Conservation (phyloP, 2,113 vertebrate species). For the Austrofundulus limnaeus region DNA sequence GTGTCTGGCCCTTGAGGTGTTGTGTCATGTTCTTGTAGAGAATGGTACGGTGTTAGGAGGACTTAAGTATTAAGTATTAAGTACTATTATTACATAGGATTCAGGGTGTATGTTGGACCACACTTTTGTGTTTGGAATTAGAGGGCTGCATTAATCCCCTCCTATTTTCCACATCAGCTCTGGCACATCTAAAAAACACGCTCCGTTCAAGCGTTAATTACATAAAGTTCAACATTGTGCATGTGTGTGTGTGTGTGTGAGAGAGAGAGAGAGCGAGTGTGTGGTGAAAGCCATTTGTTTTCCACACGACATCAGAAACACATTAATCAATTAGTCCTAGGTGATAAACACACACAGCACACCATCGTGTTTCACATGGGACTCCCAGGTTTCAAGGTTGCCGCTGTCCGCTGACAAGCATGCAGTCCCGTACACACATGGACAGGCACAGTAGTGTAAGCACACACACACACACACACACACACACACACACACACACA, state of each 20-base stretch:
- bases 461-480: conserved; percentile 40
- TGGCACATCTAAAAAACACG: conserved; percentile 68
- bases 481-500: conserved; percentile 20
- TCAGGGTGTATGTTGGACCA: conserved; percentile 62
- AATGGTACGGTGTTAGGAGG: conserved; percentile 64
- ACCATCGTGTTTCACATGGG: conserved; percentile 58
- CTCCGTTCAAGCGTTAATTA: conserved; percentile 68
- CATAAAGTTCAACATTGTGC: conserved; percentile 65
- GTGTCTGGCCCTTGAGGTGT: conserved; percentile 59
- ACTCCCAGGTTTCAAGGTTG: conserved; percentile 66
- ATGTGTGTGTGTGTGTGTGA: conserved; percentile 19
- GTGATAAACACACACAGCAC: conserved; percentile 67
- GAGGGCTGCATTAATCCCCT: conserved; percentile 68
- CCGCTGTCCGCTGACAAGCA: conserved; percentile 56
- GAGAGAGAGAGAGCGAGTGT: conserved; percentile 9
- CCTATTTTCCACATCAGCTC: conserved; percentile 74
- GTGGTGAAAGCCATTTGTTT: conserved; percentile 64
- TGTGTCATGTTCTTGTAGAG: conserved; percentile 44
- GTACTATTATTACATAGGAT: conserved; percentile 67
- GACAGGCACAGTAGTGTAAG: conserved; percentile 15
- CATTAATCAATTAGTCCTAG: conserved; percentile 76
- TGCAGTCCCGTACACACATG: conserved; percentile 23
- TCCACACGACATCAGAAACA: conserved; percentile 67
- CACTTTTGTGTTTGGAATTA: conserved; percentile 71
- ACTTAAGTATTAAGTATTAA: conserved; percentile 76